Conservation (phyloP, 30 jellyfish, hydroid and myxozoan species). For the Aurelia aurita region DNA sequence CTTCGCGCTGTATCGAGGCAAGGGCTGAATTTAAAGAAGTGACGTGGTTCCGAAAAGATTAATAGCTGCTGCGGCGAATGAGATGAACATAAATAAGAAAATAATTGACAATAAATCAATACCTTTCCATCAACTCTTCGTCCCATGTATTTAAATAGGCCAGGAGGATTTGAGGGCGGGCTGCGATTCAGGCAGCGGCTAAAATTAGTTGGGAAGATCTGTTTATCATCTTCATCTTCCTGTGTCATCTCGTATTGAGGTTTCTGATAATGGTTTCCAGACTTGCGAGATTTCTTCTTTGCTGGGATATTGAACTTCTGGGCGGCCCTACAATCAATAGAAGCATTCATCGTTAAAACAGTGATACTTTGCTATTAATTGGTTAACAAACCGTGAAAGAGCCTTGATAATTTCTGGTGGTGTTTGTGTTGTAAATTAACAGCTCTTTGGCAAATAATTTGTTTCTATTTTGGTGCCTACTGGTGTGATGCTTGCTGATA, state of each 20-base stretch:
- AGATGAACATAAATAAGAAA: too few relatives aligned
- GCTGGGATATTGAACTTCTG: conserved; percentile 87
- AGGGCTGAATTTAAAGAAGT: too few relatives aligned
- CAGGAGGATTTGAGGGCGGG: conserved; percentile 98
- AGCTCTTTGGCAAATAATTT: too few relatives aligned
- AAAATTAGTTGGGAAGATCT: conserved; percentile 87
- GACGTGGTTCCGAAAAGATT: too few relatives aligned
- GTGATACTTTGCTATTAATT: too few relatives aligned
- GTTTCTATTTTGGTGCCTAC: too few relatives aligned
- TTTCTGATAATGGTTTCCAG: conserved; percentile 27
- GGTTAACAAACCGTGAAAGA: too few relatives aligned
- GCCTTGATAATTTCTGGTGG: too few relatives aligned
- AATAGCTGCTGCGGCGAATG: too few relatives aligned
- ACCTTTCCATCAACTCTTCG: conserved; percentile 99
- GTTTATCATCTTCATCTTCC: conserved; percentile 62
- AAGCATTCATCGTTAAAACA: background rate
- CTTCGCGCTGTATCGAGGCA: too few relatives aligned
- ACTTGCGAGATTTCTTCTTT: conserved; percentile 73
- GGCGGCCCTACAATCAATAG: conserved; percentile 83
- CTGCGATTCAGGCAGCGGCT: conserved; percentile 51
- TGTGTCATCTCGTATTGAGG: conserved; percentile 47
- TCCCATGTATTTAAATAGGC: conserved; percentile 94
- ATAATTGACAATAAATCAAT: background rate
- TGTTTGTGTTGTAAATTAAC: too few relatives aligned
- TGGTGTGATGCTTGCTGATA: too few relatives aligned